These are phyloP conservation scores for Morpho deidamia DNA, from an alignment of 2,888 invertebrate genomes.

Conservation along the genomic window DNA sequence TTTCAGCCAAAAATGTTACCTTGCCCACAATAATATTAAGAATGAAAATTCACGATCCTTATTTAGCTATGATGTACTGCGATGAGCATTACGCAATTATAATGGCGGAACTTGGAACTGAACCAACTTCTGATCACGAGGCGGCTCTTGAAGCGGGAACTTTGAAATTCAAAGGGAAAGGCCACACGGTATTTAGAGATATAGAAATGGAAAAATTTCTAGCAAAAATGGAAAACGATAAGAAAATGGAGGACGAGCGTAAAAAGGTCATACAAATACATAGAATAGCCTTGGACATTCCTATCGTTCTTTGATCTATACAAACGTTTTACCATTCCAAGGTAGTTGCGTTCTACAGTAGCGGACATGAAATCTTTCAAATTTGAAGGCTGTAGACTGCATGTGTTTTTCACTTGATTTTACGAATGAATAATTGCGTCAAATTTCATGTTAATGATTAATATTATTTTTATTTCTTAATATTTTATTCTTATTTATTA, in stretches of 20 bases:
- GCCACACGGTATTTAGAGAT: slow-evolving; percentile 36
- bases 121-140: slow-evolving; percentile 33
- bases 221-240: not conserved
- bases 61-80: slow-evolving; percentile 50
- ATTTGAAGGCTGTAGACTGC: too few relatives aligned
- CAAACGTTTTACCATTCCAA: too few relatives aligned
- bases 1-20: slow-evolving; percentile 31
- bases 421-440: too few relatives aligned
- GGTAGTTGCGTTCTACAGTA: too few relatives aligned
- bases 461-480: too few relatives aligned
- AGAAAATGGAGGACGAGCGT: slow-evolving; percentile 4
- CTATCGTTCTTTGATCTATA: too few relatives aligned
- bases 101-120: slow-evolving; percentile 43
- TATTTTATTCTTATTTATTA: too few relatives aligned
- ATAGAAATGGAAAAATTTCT: slow-evolving; percentile 17
- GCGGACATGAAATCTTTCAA: too few relatives aligned
- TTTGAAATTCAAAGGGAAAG: slow-evolving; percentile 41
- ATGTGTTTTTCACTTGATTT: too few relatives aligned
- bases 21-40: slow-evolving; percentile 35
- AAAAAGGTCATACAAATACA: slow-evolving; percentile 13
- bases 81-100: slow-evolving; percentile 36
- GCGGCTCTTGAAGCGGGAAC: slow-evolving; percentile 36
- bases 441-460: too few relatives aligned
- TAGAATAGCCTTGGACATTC: not conserved
- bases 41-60: slow-evolving; percentile 47